Evolutionary conservation across 2,888 invertebrate species (phyloP), one percentile per base, ranked within the genome.

Genomic region (Mantis religiosa): DNA sequence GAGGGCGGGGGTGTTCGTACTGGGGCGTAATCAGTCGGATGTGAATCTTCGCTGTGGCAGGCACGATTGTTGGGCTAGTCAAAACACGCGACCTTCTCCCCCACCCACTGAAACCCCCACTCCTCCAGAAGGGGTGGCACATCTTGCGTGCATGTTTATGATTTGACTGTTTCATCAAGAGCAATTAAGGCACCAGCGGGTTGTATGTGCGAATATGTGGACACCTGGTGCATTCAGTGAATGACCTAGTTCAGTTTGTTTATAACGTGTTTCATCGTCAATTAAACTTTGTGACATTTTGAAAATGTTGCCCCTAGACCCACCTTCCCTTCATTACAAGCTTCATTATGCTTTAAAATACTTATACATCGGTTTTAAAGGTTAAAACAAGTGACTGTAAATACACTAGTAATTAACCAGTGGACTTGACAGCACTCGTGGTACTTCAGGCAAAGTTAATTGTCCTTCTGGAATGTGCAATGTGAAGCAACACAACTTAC

Each of bases 11-110:
- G 87, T 27, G 85, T 54, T 27, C 27, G 27, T 28, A 47, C 82
- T 41, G 82, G 82, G 87, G 87, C 87, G 87, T 87, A 27, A 82
- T 30, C 87, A 87, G 87, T 87, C 82, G 30, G 41, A 27, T 87
- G 82, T 82, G 30, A 87, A 87, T 82, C 82, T 30, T 82, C 34
- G 82, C 54, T 71, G 54, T 71, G 54, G 54, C 54, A 71, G 54
- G 20, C 54, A 71, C 20, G 54, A 71, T 20, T 20, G 54, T 71
- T 41, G 54, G 20, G 54, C 54, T 71, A 71, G 54, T 71, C 54
- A 71, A 71, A 71, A 71, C 54, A 71, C 54, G 54, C 54, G 54
- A 71, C 54, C 54, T 71, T 71, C 20, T 20, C 54, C 54, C 54
- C 54, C 54, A 15, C 15, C n/a, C 54, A 71, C 54, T 20, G 54